Percentiles rank a stretch among this genome's conserved stretches.
Conservation (phyloP, 2,888 invertebrate species). For the Drosophila subquinaria region DNA sequence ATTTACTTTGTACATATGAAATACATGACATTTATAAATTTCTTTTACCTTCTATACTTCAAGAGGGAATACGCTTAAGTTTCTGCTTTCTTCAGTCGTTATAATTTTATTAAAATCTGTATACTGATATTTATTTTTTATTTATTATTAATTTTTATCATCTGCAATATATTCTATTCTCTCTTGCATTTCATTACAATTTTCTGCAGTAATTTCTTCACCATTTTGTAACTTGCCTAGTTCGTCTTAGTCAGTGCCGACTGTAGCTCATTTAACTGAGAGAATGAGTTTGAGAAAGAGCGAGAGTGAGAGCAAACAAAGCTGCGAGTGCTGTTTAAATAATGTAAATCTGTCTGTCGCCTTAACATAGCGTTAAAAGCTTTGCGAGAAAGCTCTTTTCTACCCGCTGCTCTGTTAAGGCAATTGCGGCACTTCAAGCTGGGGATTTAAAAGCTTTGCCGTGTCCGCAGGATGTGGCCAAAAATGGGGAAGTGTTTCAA, state of each 20-base stretch:
- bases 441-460: constrained; percentile 71
- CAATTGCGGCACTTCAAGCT: constrained; percentile 39
- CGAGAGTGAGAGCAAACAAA: constrained; percentile 47
- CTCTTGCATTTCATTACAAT: no score
- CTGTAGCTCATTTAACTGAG: constrained; percentile 45
- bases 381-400: constrained; percentile 60
- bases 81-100: no score
- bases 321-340: constrained; percentile 70
- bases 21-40: no score
- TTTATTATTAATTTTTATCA: no score
- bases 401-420: constrained; percentile 59
- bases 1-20: no score
- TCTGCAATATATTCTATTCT: no score
- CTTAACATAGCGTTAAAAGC: constrained; percentile 74
- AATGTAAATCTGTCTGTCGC: constrained; percentile 65
- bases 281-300: constrained; percentile 1
- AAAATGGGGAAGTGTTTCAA: constrained; percentile 20
- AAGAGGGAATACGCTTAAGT: no score
- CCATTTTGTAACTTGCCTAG: background rate
- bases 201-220: background rate
- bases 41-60: no score
- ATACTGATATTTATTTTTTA: no score
- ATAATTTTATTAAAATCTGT: no score
- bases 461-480: constrained; percentile 74
- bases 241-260: constrained; percentile 32